Percentiles rank a stretch among this genome's conserved stretches.
Evolutionary conservation across 2,113 vertebrate genomes (phyloP).

Genomic region (Baryphthengus martii): DNA sequence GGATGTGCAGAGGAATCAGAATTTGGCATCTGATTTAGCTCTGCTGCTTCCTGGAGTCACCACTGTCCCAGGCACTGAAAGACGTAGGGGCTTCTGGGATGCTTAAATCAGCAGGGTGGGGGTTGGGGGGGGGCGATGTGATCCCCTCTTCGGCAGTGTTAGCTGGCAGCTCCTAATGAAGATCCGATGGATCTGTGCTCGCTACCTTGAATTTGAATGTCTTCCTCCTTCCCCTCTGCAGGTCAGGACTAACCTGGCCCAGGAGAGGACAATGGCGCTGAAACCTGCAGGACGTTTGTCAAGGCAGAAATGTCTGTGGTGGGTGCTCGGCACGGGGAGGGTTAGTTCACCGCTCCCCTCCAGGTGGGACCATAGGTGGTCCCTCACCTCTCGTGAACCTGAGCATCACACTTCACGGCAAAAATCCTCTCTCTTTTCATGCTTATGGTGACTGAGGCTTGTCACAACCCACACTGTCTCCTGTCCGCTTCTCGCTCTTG

Average conservation of each 20-base stretch:
- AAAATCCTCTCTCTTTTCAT: not conserved
- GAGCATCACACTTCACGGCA: not conserved
- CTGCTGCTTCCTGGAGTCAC: not conserved
- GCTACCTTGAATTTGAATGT: not conserved
- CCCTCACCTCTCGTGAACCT: not conserved
- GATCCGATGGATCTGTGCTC: not conserved
- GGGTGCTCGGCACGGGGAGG: not conserved
- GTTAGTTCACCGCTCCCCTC: not conserved
- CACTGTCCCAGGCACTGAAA: not conserved
- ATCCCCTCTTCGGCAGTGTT: not conserved
- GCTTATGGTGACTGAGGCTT: not conserved
- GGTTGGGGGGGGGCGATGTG: too few relatives aligned
- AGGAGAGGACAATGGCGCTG: not conserved
- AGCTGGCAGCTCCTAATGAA: not conserved
- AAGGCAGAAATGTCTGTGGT: not conserved
- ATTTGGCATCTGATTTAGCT: slow-evolving; percentile 40
- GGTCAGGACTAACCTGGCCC: not conserved
- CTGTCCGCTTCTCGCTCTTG: not conserved
- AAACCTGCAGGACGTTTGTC: not conserved
- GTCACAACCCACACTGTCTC: not conserved
- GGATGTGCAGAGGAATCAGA: not conserved
- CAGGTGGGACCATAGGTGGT: not conserved
- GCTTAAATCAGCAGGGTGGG: too few relatives aligned
- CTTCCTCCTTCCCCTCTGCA: not conserved
- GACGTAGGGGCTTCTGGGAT: not conserved